Evolutionary conservation across 2,797 vertebrate genomes (phyloP), one percentile per base, ranked within the genome.

Genomic region (Salarias fasciatus): DNA sequence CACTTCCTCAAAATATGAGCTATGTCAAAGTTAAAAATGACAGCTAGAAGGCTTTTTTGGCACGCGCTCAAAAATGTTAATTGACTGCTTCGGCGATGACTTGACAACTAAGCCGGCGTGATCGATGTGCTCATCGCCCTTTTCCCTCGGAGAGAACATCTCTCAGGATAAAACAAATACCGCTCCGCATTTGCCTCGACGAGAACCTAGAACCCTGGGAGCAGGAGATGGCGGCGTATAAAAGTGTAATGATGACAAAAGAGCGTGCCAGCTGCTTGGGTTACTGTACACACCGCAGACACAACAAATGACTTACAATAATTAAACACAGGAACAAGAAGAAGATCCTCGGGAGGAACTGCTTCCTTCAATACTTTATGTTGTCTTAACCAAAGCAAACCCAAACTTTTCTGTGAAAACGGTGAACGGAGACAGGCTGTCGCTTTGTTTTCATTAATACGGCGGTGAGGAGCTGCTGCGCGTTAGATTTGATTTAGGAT

Each of bases 221-320:
- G 75, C 63, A 24, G 60, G 65, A 73, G 73, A 72, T 12, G 77
- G 71, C 31, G 74, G 69, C 69, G 52, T 76, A 89, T 88, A 64
- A 86, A 88, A 87, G 77, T 82, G 63, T 90, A 90, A 90, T 86
- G 89, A 88, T 89, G 89, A 91, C 90, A 90, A 89, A 89, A 86
- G 83, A 89, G 57, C 29, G 71, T 63, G 84, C 81, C 86, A 86
- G 84, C 79, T 86, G 86, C 82, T 85, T 28, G 79, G 78, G 75
- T 86, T 89, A 87, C 86, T 82, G 85, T 86, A 90, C 79, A 76
- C 79, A 60, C 49, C 46, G 77, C 73, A 87, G 83, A 82, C 84
- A 77, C 83, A 88, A 84, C 86, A 86, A 81, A 89, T 74, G 76
- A 61, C 75, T 81, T 80, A 78, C 82, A 84, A 83, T 88, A 89